Percentiles rank a stretch among this genome's conserved stretches.
phyloP scores from a whole-genome alignment of 1,140 invertebrate species.

The Ditylenchus dipsaci region DNA sequence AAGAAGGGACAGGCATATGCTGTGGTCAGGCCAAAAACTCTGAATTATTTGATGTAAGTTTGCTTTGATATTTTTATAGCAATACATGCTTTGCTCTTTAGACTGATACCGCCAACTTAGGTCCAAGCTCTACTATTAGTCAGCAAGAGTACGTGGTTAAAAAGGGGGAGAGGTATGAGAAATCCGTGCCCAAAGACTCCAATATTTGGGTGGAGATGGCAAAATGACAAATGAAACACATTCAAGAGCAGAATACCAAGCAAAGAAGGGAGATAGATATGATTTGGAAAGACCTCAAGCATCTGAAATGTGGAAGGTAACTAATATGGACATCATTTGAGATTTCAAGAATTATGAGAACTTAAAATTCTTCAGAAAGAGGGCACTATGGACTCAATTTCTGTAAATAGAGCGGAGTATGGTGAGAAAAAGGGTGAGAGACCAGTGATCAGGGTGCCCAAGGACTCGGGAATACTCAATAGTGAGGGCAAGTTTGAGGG shows the following conservation, averaged over 20 bases:
- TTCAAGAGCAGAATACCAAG: slow-evolving; percentile 15
- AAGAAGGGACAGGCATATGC: slow-evolving; percentile 32
- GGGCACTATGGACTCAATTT: slow-evolving; percentile 36
- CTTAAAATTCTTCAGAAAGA: slow-evolving; percentile 30
- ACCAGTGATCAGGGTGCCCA: background rate
- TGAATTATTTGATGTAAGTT: slow-evolving; percentile 36
- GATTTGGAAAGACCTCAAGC: slow-evolving; percentile 23
- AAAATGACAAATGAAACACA: slow-evolving; percentile 18
- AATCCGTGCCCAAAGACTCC: slow-evolving; percentile 24
- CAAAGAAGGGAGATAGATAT: slow-evolving; percentile 29
- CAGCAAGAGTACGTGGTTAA: slow-evolving; percentile 8
- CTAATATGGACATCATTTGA: no score
- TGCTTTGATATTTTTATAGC: background rate
- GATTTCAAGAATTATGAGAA: no score
- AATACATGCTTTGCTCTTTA: background rate
- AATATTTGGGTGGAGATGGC: slow-evolving; percentile 32
- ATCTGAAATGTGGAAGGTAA: slow-evolving; percentile 36
- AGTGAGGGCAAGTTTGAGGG: slow-evolving; percentile 30
- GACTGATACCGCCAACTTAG: background rate
- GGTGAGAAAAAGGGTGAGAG: slow-evolving; percentile 13
- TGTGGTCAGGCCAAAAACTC: background rate
- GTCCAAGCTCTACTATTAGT: background rate
- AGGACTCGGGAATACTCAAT: slow-evolving; percentile 9
- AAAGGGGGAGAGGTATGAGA: slow-evolving; percentile 13
- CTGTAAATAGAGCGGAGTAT: slow-evolving; percentile 32